Evolutionary conservation across 64 coral and sea anemone genomes (phyloP), one percentile per base, ranked within the genome.

Genomic region (Pocillopora verrucosa): DNA sequence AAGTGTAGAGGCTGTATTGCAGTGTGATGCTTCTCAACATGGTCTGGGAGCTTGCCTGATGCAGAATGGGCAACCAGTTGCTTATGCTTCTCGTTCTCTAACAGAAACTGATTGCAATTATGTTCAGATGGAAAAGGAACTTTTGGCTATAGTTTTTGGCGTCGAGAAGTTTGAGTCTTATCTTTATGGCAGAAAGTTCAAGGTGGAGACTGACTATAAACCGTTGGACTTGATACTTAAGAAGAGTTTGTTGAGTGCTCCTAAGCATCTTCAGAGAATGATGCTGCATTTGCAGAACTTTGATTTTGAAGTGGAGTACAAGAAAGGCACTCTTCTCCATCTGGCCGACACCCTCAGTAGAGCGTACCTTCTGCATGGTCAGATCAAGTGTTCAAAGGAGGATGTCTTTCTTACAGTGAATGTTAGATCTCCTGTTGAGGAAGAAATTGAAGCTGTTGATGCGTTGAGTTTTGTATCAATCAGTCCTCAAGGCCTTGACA

Each of bases 331-430:
- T 58, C 45, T n/a, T 51, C 11, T 87, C 20, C 68, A 78, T 73
- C 56, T 87, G 70, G 90, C 64, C 59, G 82, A 92, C 65, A 87
- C 83, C 7, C 91, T 87, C 4, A 86, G 90, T 41, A 74, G 81
- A 77, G 82, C 74, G 60, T 38, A 38, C 62, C 57, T 76, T n/a
- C 59, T 9, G 41, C 58, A 25, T 35, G 80, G 58, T 13, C 64
- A 77, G 59, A 65, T 61, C 30, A 76, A 80, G 26, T 59, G 76
- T 75, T 34, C 72, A 57, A 60, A 59, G 68, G 37, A 58, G 74
- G 78, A 93, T 56, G 65, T 93, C 70, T 86, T 75, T 80, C 16
- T 87, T 26, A 19, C 76, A 45, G 87, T 76, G 56, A 51, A 78
- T 77, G 69, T 79, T 72, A 69, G 41, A 51, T 51, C 41, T 51